phyloP scores from a whole-genome alignment of 2,113 vertebrate genomes.

The Notarius quadriscutis region DNA sequence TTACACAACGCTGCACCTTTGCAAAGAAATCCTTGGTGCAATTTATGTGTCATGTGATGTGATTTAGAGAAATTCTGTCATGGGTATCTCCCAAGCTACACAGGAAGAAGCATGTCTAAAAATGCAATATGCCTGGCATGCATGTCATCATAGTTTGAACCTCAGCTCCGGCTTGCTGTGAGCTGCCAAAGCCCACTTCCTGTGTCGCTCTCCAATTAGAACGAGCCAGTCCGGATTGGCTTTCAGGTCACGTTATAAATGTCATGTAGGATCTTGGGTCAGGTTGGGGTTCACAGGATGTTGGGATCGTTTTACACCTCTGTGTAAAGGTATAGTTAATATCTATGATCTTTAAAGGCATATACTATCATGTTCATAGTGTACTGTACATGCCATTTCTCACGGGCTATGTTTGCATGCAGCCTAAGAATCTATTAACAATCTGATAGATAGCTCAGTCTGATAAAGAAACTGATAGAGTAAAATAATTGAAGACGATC shows the following conservation, averaged over 20 bases:
- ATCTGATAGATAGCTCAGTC: too few relatives aligned
- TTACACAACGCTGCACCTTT: constrained; percentile 15
- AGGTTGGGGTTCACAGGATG: constrained; percentile 26
- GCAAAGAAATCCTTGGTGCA: neutral
- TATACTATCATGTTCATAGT: too few relatives aligned
- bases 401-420: neutral
- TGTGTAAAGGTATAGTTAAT: constrained; percentile 4
- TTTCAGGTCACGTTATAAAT: constrained; percentile 50
- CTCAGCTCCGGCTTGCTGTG: neutral
- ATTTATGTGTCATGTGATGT: neutral
- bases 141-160: constrained; percentile 2
- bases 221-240: constrained; percentile 38
- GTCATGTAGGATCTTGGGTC: constrained; percentile 38
- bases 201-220: constrained; percentile 53
- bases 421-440: neutral
- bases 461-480: neutral
- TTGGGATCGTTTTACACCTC: constrained; percentile 21
- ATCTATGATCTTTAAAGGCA: neutral
- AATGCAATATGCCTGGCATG: constrained; percentile 40
- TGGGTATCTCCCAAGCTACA: neutral
- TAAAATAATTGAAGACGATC: neutral
- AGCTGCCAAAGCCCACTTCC: constrained; percentile 47
- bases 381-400: neutral
- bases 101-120: constrained; percentile 18
- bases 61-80: constrained; percentile 5